A percentile compares a stretch with the other conserved stretches of the same genome.
These are phyloP conservation scores for Acrossocheilus wenchowensis DNA, from an alignment of 2,797 vertebrate genomes.

Conservation along the genomic window DNA sequence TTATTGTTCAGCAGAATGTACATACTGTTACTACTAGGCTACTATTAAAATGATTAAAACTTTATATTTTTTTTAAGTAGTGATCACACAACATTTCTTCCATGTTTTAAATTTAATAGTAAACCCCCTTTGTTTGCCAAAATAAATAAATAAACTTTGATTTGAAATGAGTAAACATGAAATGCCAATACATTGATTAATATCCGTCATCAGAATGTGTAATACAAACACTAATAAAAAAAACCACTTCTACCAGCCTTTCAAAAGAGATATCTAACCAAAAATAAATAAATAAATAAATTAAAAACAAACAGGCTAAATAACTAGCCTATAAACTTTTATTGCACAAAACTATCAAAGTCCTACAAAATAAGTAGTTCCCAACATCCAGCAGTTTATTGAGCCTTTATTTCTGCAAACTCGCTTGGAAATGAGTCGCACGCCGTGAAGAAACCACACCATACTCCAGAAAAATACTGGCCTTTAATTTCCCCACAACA, in stretches of 20 bases:
- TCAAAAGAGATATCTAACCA: background rate
- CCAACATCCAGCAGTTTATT: background rate
- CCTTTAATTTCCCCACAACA: constrained; percentile 2
- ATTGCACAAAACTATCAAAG: background rate
- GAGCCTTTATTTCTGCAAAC: background rate
- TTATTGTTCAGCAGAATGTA: too few species aligned
- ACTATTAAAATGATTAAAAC: too few species aligned
- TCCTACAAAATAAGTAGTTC: background rate
- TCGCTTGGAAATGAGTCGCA: background rate
- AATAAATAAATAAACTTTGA: too few species aligned
- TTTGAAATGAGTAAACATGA: background rate
- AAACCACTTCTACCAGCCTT: background rate
- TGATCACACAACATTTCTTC: too few species aligned
- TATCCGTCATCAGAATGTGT: background rate
- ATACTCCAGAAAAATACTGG: background rate
- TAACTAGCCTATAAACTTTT: background rate
- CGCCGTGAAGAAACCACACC: background rate
- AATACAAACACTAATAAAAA: background rate
- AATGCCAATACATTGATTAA: background rate
- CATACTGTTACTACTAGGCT: too few species aligned
- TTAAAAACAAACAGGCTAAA: background rate
- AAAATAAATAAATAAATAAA: background rate
- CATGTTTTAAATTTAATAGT: too few species aligned
- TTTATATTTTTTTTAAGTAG: too few species aligned
- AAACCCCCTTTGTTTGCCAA: too few species aligned